Evolutionary conservation across 2,797 vertebrate genomes (phyloP).

Genomic region (Lepilemur ruficaudatus): DNA sequence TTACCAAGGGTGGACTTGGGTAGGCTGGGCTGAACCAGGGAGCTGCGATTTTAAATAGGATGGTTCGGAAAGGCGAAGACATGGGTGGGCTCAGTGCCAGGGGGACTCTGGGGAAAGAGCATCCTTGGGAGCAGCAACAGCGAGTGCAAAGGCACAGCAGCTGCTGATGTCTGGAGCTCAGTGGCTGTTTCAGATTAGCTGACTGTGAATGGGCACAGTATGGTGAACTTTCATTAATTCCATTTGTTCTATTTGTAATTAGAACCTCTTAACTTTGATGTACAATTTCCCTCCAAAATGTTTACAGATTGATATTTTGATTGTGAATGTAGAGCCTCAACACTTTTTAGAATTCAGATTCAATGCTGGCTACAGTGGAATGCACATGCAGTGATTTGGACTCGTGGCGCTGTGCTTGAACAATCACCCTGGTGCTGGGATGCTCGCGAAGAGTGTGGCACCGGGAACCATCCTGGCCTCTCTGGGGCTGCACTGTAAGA

Average conservation of each 20-base stretch:
- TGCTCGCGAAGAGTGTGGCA: background rate
- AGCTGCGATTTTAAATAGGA: background rate
- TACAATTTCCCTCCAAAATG: background rate
- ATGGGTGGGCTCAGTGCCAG: background rate
- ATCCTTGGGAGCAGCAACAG: background rate
- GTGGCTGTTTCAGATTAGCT: background rate
- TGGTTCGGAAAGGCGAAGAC: background rate
- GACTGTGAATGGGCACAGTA: background rate
- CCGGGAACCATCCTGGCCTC: rapidly evolving
- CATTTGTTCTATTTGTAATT: background rate
- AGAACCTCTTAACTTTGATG: background rate
- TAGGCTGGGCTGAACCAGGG: background rate
- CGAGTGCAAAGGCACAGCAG: background rate
- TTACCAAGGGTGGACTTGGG: background rate
- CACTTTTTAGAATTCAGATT: background rate
- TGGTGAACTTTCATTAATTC: background rate
- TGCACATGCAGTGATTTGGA: background rate
- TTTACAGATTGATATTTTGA: background rate
- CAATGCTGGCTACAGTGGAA: background rate
- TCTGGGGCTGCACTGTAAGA: background rate
- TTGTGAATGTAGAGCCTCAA: background rate
- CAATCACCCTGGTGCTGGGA: background rate
- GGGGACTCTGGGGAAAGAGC: background rate
- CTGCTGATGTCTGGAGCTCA: background rate
- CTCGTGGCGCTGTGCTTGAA: background rate